Percentiles rank a stretch among this genome's conserved stretches.
Conservation (phyloP, 2,797 vertebrate genomes). For the Clarias platycephalus region DNA sequence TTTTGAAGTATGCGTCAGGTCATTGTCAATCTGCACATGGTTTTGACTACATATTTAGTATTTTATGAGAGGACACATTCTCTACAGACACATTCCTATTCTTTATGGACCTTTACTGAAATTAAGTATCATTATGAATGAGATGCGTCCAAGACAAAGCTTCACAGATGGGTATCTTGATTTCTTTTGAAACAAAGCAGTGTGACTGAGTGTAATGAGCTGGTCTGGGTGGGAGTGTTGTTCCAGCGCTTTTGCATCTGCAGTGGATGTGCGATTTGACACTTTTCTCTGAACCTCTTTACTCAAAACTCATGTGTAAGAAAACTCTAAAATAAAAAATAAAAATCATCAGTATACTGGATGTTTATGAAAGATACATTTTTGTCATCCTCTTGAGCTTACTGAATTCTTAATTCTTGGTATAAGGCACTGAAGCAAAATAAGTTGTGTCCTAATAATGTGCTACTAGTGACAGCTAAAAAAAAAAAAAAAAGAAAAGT, state of each 20-base stretch:
- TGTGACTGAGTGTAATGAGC: not conserved
- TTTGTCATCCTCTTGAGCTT: not conserved
- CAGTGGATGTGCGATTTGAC: conserved; percentile 4
- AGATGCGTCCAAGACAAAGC: not conserved
- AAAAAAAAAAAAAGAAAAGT: too few species aligned
- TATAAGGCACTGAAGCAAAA: not conserved
- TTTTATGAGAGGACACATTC: not conserved
- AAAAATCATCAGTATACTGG: not conserved
- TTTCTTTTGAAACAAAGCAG: conserved; percentile 1
- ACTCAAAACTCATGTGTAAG: not conserved
- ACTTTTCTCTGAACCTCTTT: not conserved
- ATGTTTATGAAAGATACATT: not conserved
- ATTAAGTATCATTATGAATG: not conserved
- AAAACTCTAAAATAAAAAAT: not conserved
- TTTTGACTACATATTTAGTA: not conserved
- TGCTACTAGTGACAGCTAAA: not conserved
- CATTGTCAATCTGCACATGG: too few species aligned
- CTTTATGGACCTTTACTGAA: not conserved
- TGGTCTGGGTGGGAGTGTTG: conserved; percentile 19
- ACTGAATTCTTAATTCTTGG: not conserved
- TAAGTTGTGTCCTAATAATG: not conserved
- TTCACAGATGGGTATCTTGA: not conserved
- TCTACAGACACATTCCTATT: too few species aligned
- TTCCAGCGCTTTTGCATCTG: not conserved
- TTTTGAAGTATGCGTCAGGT: too few species aligned